phyloP scores from a whole-genome alignment of 2,113 vertebrate genomes.

The Baryphthengus martii region DNA sequence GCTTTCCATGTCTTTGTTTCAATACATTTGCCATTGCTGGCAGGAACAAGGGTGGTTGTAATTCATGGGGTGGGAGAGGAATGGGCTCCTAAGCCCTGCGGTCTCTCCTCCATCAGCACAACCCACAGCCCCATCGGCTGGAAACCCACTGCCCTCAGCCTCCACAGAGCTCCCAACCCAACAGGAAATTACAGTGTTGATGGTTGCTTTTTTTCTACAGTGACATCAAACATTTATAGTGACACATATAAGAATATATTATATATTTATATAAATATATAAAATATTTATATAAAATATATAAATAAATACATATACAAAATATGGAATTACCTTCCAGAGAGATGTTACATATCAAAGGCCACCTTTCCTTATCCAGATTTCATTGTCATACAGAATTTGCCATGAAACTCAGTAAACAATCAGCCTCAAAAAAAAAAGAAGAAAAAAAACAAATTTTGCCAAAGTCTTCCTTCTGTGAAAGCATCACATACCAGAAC shows the following conservation, averaged over 20 bases:
- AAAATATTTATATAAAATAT: slow-evolving; percentile 68
- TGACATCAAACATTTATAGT: slow-evolving; percentile 23
- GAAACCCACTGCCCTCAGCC: not conserved
- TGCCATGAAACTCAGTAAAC: not conserved
- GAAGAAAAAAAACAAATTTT: not conserved
- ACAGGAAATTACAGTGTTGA: not conserved
- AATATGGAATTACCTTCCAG: slow-evolving; percentile 21
- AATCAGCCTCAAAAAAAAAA: not conserved
- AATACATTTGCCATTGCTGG: not conserved
- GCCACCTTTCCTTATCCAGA: not conserved
- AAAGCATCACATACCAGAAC: slow-evolving; percentile 8
- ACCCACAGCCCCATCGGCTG: not conserved
- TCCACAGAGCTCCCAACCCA: not conserved
- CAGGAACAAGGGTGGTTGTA: not conserved
- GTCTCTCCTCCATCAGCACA: not conserved
- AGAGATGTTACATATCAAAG: slow-evolving; percentile 34
- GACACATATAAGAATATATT: slow-evolving; percentile 56
- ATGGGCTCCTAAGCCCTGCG: rapidly evolving
- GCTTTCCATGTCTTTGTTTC: not conserved
- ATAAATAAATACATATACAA: slow-evolving; percentile 66
- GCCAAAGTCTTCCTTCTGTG: not conserved
- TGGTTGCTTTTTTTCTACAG: not conserved
- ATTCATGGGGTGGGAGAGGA: not conserved
- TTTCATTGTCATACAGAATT: not conserved
- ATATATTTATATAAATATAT: slow-evolving; percentile 68